Percentiles rank a stretch among this genome's conserved stretches.
Evolutionary conservation across 2,888 invertebrate genomes (phyloP).

Genomic region (Chaetoderma sp.): DNA sequence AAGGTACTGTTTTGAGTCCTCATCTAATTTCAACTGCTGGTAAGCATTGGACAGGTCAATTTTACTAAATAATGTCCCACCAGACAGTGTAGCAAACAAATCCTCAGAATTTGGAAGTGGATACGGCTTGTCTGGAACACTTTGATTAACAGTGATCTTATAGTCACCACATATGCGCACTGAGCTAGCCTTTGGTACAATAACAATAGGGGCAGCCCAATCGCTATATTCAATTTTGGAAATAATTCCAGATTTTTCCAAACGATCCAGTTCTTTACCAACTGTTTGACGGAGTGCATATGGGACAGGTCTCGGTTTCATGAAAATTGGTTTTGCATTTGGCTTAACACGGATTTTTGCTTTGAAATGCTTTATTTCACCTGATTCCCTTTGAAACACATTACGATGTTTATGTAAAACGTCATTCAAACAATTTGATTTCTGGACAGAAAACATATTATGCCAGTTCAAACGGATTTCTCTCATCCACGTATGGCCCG

Average conservation of each 20-base stretch:
- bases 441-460: not conserved
- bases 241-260: constrained; percentile 25
- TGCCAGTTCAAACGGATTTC: constrained; percentile 19
- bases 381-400: not conserved
- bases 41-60: constrained; percentile 40
- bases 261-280: constrained; percentile 19
- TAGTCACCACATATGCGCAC: constrained; percentile 34
- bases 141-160: constrained; percentile 28
- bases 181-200: constrained; percentile 39
- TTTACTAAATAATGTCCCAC: constrained; percentile 23
- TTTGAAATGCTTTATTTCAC: not conserved
- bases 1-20: constrained; percentile 21
- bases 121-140: constrained; percentile 17
- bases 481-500: constrained; percentile 22
- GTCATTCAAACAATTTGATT: not conserved
- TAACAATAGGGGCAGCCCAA: constrained; percentile 48
- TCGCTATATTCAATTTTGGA: constrained; percentile 30
- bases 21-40: constrained; percentile 30
- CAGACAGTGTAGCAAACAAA: not conserved
- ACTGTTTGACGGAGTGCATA: constrained; percentile 30
- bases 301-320: not conserved
- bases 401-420: not conserved
- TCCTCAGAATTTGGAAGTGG: constrained; percentile 29
- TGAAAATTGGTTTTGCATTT: not conserved
- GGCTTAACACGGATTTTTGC: not conserved